Percentiles rank a stretch among this genome's conserved stretches.
Evolutionary conservation across 2,797 vertebrate species (phyloP).

Genomic region (Argentina silus): DNA sequence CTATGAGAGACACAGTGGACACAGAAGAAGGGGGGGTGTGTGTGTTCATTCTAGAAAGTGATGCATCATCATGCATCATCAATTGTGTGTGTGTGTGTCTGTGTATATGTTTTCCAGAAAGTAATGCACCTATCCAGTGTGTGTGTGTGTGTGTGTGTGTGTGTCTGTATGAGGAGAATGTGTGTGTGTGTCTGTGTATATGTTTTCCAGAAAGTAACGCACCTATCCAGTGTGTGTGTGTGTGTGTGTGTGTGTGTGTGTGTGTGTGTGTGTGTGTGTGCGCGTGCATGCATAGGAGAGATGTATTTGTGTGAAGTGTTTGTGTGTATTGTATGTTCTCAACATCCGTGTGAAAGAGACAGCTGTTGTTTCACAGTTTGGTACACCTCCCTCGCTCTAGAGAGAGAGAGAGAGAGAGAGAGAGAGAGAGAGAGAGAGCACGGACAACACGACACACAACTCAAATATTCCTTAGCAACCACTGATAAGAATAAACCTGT

Average conservation of each 20-base stretch:
- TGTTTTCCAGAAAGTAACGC: neutral
- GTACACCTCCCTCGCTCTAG: neutral
- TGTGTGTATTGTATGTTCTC: neutral
- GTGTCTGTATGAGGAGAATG: neutral
- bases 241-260: no score
- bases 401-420: conserved; percentile 25
- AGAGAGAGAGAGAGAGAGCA: no score
- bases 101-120: neutral
- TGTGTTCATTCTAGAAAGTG: no score
- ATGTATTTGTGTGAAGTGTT: neutral
- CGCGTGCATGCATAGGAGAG: neutral
- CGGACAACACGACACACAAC: conserved; percentile 1
- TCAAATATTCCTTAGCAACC: conserved; percentile 70
- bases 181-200: neutral
- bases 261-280: neutral
- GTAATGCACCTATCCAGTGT: no score
- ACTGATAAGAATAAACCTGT: conserved; percentile 59
- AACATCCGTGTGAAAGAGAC: conserved; percentile 1
- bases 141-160: no score
- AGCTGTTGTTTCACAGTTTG: neutral
- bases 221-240: no score
- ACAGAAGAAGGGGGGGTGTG: neutral
- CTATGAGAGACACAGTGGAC: neutral
- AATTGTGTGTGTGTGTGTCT: neutral
- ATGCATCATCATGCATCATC: no score